Evolutionary conservation across 2,113 vertebrate genomes (phyloP).

Genomic region (Anolis sagrei): DNA sequence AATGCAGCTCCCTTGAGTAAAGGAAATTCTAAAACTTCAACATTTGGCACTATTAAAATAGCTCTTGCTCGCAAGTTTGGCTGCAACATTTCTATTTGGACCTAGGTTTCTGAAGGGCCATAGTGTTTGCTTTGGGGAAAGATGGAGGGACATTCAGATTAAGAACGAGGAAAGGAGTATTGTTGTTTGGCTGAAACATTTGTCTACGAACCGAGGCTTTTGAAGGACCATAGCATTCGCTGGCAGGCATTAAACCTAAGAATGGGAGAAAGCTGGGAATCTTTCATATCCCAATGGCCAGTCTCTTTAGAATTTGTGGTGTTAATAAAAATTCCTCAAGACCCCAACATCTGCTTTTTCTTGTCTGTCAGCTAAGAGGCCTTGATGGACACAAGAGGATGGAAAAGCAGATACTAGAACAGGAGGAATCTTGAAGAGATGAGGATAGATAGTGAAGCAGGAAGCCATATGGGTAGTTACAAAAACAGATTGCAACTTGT

Average conservation of each 20-base stretch:
- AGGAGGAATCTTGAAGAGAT: background rate
- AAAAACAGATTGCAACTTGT: no score
- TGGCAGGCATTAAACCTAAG: background rate
- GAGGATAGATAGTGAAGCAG: background rate
- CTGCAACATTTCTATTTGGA: conserved; percentile 48
- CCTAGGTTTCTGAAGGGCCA: conserved; percentile 32
- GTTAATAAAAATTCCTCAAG: background rate
- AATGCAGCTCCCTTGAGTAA: conserved; percentile 76
- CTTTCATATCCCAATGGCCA: conserved; percentile 25
- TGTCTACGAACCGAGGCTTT: background rate
- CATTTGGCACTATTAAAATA: conserved; percentile 63
- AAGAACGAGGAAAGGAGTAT: background rate
- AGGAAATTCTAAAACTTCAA: conserved; percentile 73
- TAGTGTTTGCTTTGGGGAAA: background rate
- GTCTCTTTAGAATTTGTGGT: conserved; percentile 42
- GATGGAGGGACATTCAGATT: background rate
- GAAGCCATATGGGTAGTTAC: background rate
- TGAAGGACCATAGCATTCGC: background rate
- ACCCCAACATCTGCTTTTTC: background rate
- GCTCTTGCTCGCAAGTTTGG: conserved; percentile 58
- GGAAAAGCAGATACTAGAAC: background rate
- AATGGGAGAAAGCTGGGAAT: background rate
- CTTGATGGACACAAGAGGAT: background rate
- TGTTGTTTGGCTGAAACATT: background rate
- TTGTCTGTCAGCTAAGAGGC: background rate